These are phyloP conservation scores for Myotis yumanensis DNA, from an alignment of 2,113 vertebrate genomes.

Conservation along the genomic window DNA sequence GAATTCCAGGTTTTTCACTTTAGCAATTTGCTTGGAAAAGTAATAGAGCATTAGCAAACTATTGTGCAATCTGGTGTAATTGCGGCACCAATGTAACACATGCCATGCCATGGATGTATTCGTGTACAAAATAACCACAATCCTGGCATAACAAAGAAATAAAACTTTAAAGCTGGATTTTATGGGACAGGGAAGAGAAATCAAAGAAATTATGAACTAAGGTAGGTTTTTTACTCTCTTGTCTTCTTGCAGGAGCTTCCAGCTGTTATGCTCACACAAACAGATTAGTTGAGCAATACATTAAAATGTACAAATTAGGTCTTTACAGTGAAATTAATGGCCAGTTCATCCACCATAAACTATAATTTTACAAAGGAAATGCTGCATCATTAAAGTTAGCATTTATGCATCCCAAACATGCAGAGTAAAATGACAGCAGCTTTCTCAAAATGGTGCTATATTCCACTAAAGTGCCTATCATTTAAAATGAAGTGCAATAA, in stretches of 20 bases:
- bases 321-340: slow-evolving; percentile 67
- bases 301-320: slow-evolving; percentile 46
- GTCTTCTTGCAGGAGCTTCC: slow-evolving; percentile 36
- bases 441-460: slow-evolving; percentile 30
- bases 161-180: slow-evolving; percentile 65
- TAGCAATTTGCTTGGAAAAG: slow-evolving; percentile 78
- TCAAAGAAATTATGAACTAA: slow-evolving; percentile 12
- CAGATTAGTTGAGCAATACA: slow-evolving; percentile 46
- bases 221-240: slow-evolving; percentile 41
- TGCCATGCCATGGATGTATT: slow-evolving; percentile 39
- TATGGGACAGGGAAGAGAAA: slow-evolving; percentile 27
- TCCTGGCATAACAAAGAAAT: slow-evolving; percentile 49
- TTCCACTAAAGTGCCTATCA: background rate
- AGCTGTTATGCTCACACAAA: slow-evolving; percentile 5
- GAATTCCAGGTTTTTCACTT: slow-evolving; percentile 60
- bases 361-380: slow-evolving; percentile 60
- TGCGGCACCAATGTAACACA: slow-evolving; percentile 59
- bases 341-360: slow-evolving; percentile 61
- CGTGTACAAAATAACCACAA: slow-evolving; percentile 59
- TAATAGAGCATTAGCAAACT: slow-evolving; percentile 76
- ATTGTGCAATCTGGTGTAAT: slow-evolving; percentile 74
- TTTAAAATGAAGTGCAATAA: slow-evolving; percentile 5
- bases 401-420: slow-evolving; percentile 47
- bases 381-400: slow-evolving; percentile 45
- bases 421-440: slow-evolving; percentile 50